Evolutionary conservation across 2,888 invertebrate genomes (phyloP), one percentile per base, ranked within the genome.

Genomic region (Pollenia griseotomentosa): DNA sequence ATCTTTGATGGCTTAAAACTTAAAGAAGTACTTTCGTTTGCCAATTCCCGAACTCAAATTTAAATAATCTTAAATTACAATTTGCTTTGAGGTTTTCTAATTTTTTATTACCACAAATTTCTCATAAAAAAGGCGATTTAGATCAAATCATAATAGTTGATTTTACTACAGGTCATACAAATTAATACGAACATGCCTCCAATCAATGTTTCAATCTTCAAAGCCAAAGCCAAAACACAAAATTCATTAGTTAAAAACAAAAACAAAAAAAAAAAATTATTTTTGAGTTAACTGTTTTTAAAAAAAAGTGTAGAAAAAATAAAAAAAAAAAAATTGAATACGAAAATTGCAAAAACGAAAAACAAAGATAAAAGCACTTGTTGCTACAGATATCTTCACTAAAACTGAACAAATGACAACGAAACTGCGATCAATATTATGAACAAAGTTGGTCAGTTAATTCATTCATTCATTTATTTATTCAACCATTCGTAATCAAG

Each of bases 291-390:
- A 10, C 46, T 68, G 3, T 42, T 33, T 1, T 19, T 23, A 23
- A n/a, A n/a, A 61, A 74, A 73, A 46, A 23, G 23, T 57, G 23
- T 23, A 59, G 44, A 59, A n/a, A 33, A n/a, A n/a, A n/a, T n/a
- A n/a, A n/a, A 46, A 11, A 2, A 5, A 23, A 44, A 55, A 46
- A 73, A 12, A 57, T 16, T 42, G 14, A 44, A 71, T 42, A 63
- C 12, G 10, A 23, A 73, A 44, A 6, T 6, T 33, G 33, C 33
- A 33, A 33, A 33, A 46, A 57, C 14, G 0, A 73, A 57, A 14
- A 61, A 19, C 40, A 65, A 46, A 33, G 61, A 68, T 68, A 74
- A 74, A 82, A 71, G 70, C 86, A 83, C 83, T 86, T 83, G 86
- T 74, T 86, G 70, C 10, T 61, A 19, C 12, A 33, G 14, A 80